Evolutionary conservation across 2,113 vertebrate genomes (phyloP).

Genomic region (Ivindomyrus marchei): DNA sequence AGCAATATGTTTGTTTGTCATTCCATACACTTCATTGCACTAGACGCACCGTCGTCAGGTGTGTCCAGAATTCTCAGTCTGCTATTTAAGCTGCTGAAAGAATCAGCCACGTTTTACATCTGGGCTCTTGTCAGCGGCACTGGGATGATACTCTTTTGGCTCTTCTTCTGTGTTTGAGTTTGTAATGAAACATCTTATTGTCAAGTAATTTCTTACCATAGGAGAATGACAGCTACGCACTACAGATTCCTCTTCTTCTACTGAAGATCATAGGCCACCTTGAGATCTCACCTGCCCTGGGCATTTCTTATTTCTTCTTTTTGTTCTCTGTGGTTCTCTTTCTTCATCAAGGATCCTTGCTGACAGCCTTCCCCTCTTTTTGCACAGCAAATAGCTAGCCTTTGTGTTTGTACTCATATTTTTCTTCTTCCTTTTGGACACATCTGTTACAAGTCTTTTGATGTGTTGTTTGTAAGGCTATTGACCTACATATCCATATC

Average conservation of each 20-base stretch:
- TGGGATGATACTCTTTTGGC: not conserved
- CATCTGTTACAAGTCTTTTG: not conserved
- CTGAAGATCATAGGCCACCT: not conserved
- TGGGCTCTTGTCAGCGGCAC: not conserved
- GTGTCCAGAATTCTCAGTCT: not conserved
- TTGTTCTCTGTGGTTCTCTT: not conserved
- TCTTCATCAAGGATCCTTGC: not conserved
- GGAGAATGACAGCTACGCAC: not conserved
- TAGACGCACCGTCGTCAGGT: not conserved
- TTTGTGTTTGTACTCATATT: not conserved
- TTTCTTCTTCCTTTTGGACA: not conserved
- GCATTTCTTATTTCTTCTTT: not conserved
- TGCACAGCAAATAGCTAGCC: not conserved
- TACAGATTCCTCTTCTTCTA: not conserved
- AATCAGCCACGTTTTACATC: not conserved
- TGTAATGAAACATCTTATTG: not conserved
- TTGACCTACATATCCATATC: not conserved
- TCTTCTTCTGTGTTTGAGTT: not conserved
- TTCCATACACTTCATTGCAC: too few species aligned
- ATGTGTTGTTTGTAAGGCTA: not conserved
- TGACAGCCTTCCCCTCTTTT: not conserved
- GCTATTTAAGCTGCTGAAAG: not conserved
- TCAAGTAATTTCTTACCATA: not conserved
- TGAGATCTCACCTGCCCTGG: slow-evolving; percentile 3
- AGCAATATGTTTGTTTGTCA: not conserved